These are phyloP conservation scores for Neoseiulus cucumeris DNA, from an alignment of 1,140 invertebrate species.

Conservation along the genomic window DNA sequence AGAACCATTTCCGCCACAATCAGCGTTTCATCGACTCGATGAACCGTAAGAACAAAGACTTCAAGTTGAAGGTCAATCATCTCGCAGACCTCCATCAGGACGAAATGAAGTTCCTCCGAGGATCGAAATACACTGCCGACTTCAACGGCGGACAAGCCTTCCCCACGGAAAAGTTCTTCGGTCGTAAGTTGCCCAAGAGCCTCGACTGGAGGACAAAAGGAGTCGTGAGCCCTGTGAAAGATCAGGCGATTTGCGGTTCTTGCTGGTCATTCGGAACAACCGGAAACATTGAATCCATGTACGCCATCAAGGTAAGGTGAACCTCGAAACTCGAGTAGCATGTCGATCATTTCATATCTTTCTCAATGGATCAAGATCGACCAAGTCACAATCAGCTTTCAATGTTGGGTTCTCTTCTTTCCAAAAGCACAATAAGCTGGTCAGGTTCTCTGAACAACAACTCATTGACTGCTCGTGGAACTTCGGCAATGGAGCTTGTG, in stretches of 20 bases:
- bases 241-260: slow-evolving; percentile 53
- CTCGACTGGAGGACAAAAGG: slow-evolving; percentile 66
- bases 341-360: background rate
- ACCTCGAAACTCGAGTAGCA: background rate
- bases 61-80: slow-evolving; percentile 60
- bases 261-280: slow-evolving; percentile 49
- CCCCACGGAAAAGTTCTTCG: slow-evolving; percentile 26
- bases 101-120: slow-evolving; percentile 58
- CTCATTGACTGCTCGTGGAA: slow-evolving; percentile 92
- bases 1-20: slow-evolving; percentile 70
- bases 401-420: background rate
- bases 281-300: background rate
- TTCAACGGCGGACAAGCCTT: slow-evolving; percentile 57
- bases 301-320: slow-evolving; percentile 51
- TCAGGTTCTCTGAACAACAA: slow-evolving; percentile 34
- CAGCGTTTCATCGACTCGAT: slow-evolving; percentile 57
- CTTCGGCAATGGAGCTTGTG: slow-evolving; percentile 84
- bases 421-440: slow-evolving; percentile 15
- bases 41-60: slow-evolving; percentile 54
- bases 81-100: slow-evolving; percentile 56
- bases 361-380: background rate
- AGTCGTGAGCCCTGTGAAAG: slow-evolving; percentile 78
- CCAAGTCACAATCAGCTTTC: background rate
- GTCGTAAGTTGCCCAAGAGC: slow-evolving; percentile 32
- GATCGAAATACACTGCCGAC: slow-evolving; percentile 39